Base-by-base conservation (phyloP, 1,140 invertebrate genomes). In the Samia ricini region DNA sequence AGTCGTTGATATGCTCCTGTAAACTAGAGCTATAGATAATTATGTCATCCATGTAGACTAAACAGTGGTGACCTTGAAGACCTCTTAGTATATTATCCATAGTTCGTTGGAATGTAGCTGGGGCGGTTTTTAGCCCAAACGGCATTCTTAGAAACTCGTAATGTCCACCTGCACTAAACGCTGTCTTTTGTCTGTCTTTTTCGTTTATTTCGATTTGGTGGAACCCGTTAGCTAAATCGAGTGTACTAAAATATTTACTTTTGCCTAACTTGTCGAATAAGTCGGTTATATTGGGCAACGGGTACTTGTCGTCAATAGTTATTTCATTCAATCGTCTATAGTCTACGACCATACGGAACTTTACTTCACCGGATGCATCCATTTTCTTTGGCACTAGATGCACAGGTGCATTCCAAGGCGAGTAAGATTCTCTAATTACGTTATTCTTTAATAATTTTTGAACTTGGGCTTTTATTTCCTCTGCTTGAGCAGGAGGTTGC, bases 321-420 rank as follows among this genome's bases (percentile, higher is more conserved):
- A n/a, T n/a, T n/a, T n/a, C n/a, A n/a, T n/a, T n/a, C n/a, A n/a
- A n/a, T n/a, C n/a, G 18, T 29, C 61, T 19, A 26, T 33, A 58
- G 20, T 63, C 61, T 50, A 63, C 23, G 1, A 64, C 62, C 56
- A 64, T 36, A 23, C 56, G 26, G 18, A 22, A 59, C 19, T 64
- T 64, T 19, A 12, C 15, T 54, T 64, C 56, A 8, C 50, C 50
- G 7, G 56, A 36, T 4, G 62, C 62, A 18, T 64, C 62, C 15
- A 59, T 1, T 18, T 64, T 58, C 18, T 64, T 64, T 8, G 62
- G 62, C 18, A 64, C 62, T 52, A 64, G 20, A 10, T 59, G 62
- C 4, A 64, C 56, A 5, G 62, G 62, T 33, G 62, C 56, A 59
- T 50, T 59, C 62, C 56, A 64, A 2, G 59, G 59, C 3, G 59